phyloP scores from a whole-genome alignment of 37 sponge, comb jelly and placozoan species.

The Mnemiopsis leidyi region DNA sequence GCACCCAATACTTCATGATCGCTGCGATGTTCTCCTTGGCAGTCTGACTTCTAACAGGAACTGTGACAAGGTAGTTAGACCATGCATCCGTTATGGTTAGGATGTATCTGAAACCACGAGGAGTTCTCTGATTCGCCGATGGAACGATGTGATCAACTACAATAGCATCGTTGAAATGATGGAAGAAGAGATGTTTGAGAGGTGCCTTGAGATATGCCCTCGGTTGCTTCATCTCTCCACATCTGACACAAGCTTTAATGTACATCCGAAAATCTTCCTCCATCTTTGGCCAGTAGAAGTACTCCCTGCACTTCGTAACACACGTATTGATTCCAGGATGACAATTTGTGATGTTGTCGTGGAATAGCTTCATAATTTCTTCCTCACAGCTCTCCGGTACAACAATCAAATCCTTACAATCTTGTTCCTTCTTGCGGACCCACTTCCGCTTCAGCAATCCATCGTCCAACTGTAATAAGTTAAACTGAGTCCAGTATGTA shows the following conservation, averaged over 20 bases:
- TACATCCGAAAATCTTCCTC: neutral
- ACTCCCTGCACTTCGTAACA: neutral
- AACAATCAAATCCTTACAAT: neutral
- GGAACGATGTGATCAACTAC: constrained; percentile 20
- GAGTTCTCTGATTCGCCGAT: neutral
- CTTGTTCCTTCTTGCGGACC: neutral
- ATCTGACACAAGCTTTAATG: neutral
- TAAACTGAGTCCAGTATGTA: neutral
- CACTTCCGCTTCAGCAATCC: neutral
- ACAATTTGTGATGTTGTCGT: too few species aligned
- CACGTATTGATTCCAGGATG: neutral
- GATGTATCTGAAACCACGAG: neutral
- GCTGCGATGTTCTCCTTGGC: neutral
- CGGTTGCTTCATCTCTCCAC: constrained; percentile 15
- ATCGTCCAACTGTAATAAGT: neutral
- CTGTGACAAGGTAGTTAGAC: neutral
- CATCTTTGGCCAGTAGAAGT: constrained; percentile 36
- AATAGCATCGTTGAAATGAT: neutral
- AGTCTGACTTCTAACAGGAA: neutral
- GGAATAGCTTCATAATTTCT: neutral
- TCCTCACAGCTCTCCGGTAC: neutral
- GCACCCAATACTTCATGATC: neutral
- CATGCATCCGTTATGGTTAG: neutral
- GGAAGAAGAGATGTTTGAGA: neutral
- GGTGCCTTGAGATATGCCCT: neutral